Evolutionary conservation across 2,113 vertebrate genomes (phyloP), one percentile per base, ranked within the genome.

Genomic region (Ascaphus truei): DNA sequence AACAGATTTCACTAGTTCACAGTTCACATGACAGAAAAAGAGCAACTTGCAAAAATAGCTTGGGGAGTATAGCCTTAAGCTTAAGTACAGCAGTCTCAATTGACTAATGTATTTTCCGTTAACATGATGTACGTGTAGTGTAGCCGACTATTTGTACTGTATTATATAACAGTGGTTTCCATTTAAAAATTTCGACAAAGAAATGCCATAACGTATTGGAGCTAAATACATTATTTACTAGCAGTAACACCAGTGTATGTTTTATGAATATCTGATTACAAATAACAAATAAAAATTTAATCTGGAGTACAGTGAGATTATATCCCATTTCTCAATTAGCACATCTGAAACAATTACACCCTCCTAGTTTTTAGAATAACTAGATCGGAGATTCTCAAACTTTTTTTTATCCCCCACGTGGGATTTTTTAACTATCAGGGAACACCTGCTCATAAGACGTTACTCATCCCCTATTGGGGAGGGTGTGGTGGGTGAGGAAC

Each of bases 11-110:
- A 62, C 59, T 62, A 62, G 59, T 62, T 41, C 59, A 62, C 48
- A 62, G 48, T 62, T 62, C 48, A 62, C 59, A 62, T 62, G 45
- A 48, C 45, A 41, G 39, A 62, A 62, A 62, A 47, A 62, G 33
- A 47, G 48, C 48, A 47, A 48, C 59, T 62, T 33, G 48, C 45
- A 47, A 41, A 62, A 62, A 62, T 62, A 29, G 59, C 59, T 62
- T 10, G 59, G 59, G 20, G 59, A 62, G 48, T 48, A 62, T n/a
- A 47, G 59, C 45, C 48, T 62, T 11, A 62, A 47, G 45, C 31
- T 18, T 48, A 31, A 22, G 39, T 30, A 43, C 23, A 15, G 56
- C 30, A n/a, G 29, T 61, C 39, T 62, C 59, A 47, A 41, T n/a
- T n/a, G n/a, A n/a, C 39, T 47, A 62, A 62, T 62, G 41, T 29